Base-by-base conservation (phyloP, 2,113 vertebrate species). In the Dromaius novaehollandiae region DNA sequence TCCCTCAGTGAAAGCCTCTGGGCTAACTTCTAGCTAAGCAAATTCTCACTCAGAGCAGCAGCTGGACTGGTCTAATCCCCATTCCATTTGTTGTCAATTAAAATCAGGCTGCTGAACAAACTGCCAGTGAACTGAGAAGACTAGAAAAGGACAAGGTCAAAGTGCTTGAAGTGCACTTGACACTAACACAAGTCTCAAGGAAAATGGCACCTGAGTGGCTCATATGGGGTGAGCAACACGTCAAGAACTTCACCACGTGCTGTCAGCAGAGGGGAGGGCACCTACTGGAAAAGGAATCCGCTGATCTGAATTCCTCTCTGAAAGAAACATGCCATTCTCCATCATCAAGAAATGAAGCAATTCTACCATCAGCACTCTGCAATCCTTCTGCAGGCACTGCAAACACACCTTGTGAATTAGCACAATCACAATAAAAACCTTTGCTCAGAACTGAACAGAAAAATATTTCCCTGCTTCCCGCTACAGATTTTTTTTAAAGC, bases 271-370 rank as follows among this genome's bases (percentile, higher is more conserved):
- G 28, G 0, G 69, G 40, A 77, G 5, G 9, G 21, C 42, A 83
- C 36, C 36, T 65, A 32, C 30, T 28, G 14, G 69, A 15, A 51
- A 34, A 36, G n/a, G 50, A 48, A 48, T 25, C 17, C 24, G 34
- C 50, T 55, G 10, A 2, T 40, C 28, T 1, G 0, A 7, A 25
- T 26, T 36, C 40, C 34, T 30, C 44, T 38, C 19, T 17, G 36
- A 22, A 77, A 82, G 20, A 53, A 77, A 70, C 32, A 7, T 53
- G 34, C 13, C 1, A 0, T 21, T 8, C 51, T 30, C 34, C 26
- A 10, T 30, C 8, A 28, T 65, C 34, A 46, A 36, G 36, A 69
- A 81, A 51, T 25, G 26, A 63, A 53, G 38, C 0, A 1, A 36
- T 90, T 51, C 64, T 71, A 70, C 20, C 11, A 60, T 5, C 28